Evolutionary conservation across 2,113 vertebrate species (phyloP).

Genomic region (Panthera leo): DNA sequence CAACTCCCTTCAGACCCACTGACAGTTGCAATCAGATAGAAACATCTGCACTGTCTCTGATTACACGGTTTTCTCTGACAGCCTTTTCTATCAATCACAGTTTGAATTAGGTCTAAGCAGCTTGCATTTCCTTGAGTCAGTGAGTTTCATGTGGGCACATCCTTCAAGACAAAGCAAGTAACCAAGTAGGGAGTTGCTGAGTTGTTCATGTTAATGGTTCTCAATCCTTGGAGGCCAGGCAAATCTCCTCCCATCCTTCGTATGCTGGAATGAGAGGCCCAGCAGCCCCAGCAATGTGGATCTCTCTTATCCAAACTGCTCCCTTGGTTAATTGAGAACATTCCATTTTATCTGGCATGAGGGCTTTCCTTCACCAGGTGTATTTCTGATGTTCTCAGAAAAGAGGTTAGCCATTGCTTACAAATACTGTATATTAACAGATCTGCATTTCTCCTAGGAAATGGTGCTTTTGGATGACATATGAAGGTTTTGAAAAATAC

Average conservation of each 20-base stretch:
- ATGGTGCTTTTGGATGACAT: slow-evolving; percentile 52
- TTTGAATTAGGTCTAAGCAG: background rate
- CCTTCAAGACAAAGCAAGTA: slow-evolving; percentile 13
- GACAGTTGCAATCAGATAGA: background rate
- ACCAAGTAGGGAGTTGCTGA: background rate
- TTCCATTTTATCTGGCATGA: slow-evolving; percentile 30
- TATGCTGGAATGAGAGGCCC: background rate
- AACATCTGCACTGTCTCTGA: background rate
- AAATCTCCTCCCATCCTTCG: slow-evolving; percentile 8
- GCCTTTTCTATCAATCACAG: background rate
- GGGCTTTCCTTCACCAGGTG: slow-evolving; percentile 48
- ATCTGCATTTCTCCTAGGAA: slow-evolving; percentile 55
- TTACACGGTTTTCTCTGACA: background rate
- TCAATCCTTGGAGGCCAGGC: background rate
- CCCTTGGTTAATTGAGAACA: slow-evolving; percentile 22
- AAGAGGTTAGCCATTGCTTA: slow-evolving; percentile 53
- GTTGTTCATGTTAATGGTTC: background rate
- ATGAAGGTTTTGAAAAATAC: slow-evolving; percentile 58
- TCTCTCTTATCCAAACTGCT: background rate
- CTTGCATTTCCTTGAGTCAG: background rate
- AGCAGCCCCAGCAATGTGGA: background rate
- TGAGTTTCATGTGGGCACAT: background rate
- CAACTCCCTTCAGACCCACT: background rate
- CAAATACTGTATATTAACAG: slow-evolving; percentile 43
- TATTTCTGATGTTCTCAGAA: slow-evolving; percentile 25